Base-by-base conservation (phyloP, 2,113 vertebrate genomes). In the Apodemus speciosus region DNA sequence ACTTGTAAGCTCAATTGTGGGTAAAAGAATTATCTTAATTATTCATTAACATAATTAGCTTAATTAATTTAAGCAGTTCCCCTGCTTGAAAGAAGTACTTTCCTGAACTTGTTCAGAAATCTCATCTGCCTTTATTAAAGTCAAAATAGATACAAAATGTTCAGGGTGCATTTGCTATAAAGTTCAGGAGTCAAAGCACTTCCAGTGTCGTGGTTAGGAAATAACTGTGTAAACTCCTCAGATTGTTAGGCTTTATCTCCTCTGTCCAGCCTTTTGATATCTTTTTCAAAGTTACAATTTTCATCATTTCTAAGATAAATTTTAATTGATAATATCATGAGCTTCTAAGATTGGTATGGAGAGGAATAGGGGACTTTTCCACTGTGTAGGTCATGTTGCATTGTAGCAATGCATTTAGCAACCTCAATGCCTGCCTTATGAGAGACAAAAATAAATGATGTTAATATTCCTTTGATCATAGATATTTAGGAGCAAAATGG, bases 61-160 rank as follows among this genome's bases (percentile, higher is more conserved):
- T 97, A 97, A 97, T 97, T 97, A 97, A 97, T 97, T 97, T 95
- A 97, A 97, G 94, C 96, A 86, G 94, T 96, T 96, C 66, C 85
- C 60, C 91, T 96, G 80, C 96, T 97, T 95, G 91, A 96, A 96
- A 96, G 91, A 97, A 96, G 95, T 95, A 96, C 68, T 96, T 97
- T 93, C 89, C 96, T 97, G 91, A 97, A 95, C 88, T 97, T 97
- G 95, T 96, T 97, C 96, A 96, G 81, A 96, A 97, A 95, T 97
- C 88, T 93, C 60, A 89, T 93, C 75, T 93, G 90, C 89, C 27
- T 94, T 97, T 75, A 93, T 96, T 95, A 96, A 94, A 92, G 56
- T 4, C 15, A 92, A 94, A 88, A 76, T 51, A 95, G 91, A 53
- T 43, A 94, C 75, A 94, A 92, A 95, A 77, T 89, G 43, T 79